Base-by-base conservation (phyloP, 2,113 vertebrate species). In the Neogobius melanostomus region DNA sequence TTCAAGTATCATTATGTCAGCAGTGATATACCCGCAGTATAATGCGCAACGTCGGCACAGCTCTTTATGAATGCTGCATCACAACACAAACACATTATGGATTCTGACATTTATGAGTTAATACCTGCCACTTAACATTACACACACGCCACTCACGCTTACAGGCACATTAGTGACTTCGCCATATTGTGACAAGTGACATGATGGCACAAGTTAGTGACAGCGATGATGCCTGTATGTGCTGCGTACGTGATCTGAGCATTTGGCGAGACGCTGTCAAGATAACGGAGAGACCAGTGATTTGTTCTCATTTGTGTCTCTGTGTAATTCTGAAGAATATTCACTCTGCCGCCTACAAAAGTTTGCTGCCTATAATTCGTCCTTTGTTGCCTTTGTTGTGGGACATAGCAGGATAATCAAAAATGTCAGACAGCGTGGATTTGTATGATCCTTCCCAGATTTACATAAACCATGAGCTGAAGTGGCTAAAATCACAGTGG, bases 371-470 rank as follows among this genome's bases (percentile, higher is more conserved):
- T 61, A 42, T 59, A 36, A 74, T 52, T 75, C 57, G 83, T 76
- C 84, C 87, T 88, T 81, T 76, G 71, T 72, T 59, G 83, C 72
- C 86, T 86, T 85, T 89, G 81, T 89, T 88, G 85, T 86, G 79
- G 65, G 28, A 77, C 54, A n/a, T 74, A 64, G 67, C 80, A 84
- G 62, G 79, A 76, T 83, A 82, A 88, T 88, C 75, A 86, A 82
- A 89, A 79, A 76, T 48, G 65, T 78, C 82, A 75, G 81, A 68
- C 81, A 82, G 79, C 87, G 87, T 88, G 85, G 84, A 87, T 90
- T 85, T 81, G 75, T 82, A 65, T 89, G 86, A 90, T 91, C 89
- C 84, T 65, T 74, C 42, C 15, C 77, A 83, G 88, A 89, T 83
- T 84, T 82, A 81, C 85, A 84, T 90, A 88, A 89, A 84, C 82